Evolutionary conservation across 2,888 invertebrate genomes (phyloP), one percentile per base, ranked within the genome.

Genomic region (Caenorhabditis becei): DNA sequence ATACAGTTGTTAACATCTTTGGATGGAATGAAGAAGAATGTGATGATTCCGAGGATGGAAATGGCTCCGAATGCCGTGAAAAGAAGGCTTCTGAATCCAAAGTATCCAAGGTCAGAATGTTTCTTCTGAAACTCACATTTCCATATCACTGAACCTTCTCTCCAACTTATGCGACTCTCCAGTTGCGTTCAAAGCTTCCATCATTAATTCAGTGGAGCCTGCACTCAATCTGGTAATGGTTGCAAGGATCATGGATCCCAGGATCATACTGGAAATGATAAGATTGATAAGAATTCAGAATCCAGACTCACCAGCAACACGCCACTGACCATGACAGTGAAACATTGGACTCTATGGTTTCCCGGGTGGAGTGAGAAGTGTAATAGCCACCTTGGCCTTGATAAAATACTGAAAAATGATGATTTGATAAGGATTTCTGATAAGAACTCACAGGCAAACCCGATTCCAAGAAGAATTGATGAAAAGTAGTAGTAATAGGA

Each of bases 301-400:
- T 32, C 5, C 32, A n/a, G n/a, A 32, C 41, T 32, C 5, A 65
- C 51, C 86, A 86, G n/a, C 74, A 63, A 18, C 82, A 82, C 0
- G 78, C 84, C 11, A 86, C 28, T 7, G 82, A 78, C 86, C 84
- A 86, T 0, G 81, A 67, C 54, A 84, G 77, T 0, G 86, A 82
- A 8, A 81, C 80, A 54, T 86, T 86, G 5, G 81, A 67, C 41
- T 83, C 83, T 3, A 86, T 81, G 0, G 86, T 84, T 16, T 84
- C 58, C 37, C 84, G 53, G 1, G 84, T 79, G 0, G 84, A 84
- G 44, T 86, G 86, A 41, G 80, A 78, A 0, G 83, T 82, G 24
- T 85, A 18, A 51, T 86, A 86, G 10, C 80, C 77, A 7, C 84
- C 84, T 44, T 84, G 72, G 11, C 84, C 86, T 16, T 74, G 63